phyloP scores from a whole-genome alignment of 2,113 vertebrate genomes.

The Halcyon senegalensis region DNA sequence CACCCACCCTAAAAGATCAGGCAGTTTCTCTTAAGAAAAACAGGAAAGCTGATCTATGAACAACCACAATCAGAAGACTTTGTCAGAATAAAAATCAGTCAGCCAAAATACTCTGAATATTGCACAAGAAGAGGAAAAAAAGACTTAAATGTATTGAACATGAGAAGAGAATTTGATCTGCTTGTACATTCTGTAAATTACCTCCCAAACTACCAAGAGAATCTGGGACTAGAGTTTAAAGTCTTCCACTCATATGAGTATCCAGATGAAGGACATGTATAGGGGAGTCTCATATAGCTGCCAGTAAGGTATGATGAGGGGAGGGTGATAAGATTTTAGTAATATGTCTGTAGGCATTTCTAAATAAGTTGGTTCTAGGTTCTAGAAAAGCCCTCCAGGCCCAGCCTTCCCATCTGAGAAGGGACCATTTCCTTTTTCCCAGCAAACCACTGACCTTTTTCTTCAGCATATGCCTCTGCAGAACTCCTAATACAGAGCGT shows the following conservation, averaged over 20 bases:
- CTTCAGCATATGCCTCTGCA: not conserved
- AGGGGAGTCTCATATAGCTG: not conserved
- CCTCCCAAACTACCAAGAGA: not conserved
- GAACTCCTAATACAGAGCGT: not conserved
- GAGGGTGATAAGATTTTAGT: not conserved
- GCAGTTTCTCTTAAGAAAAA: conserved; percentile 22
- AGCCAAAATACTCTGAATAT: not conserved
- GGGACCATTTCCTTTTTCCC: not conserved
- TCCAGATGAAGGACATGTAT: not conserved
- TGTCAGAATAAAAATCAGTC: not conserved
- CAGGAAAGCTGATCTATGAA: not conserved
- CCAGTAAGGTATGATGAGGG: not conserved
- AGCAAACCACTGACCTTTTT: not conserved
- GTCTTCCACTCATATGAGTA: not conserved
- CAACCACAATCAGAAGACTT: not conserved
- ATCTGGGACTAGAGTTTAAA: not conserved
- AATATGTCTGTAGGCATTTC: not conserved
- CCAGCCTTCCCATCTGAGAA: not conserved
- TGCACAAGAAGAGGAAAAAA: not conserved
- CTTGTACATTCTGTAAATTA: not conserved
- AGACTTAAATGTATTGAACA: not conserved
- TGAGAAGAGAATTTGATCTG: not conserved
- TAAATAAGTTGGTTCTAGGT: not conserved
- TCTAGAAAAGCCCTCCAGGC: not conserved
- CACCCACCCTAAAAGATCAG: conserved; percentile 25